These are phyloP conservation scores for Pteria penguin DNA, from an alignment of 2,888 invertebrate species.

Conservation along the genomic window DNA sequence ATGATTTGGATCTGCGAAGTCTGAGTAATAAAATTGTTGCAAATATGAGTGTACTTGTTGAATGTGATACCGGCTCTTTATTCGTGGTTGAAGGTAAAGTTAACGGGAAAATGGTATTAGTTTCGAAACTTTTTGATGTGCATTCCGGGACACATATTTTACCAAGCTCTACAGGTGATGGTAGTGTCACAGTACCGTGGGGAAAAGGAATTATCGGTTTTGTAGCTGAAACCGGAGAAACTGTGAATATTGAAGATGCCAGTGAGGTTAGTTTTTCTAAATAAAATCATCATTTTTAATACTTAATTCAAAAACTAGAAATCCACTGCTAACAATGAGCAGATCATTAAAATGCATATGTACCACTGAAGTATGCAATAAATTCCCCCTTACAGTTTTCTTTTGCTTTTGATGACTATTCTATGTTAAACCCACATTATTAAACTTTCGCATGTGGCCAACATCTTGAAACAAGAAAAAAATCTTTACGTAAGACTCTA, in stretches of 20 bases:
- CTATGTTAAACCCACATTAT: too few relatives aligned
- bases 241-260: slow-evolving; percentile 81
- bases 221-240: slow-evolving; percentile 82
- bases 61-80: slow-evolving; percentile 82
- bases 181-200: slow-evolving; percentile 82
- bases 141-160: slow-evolving; percentile 81
- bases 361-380: too few relatives aligned
- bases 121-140: slow-evolving; percentile 82
- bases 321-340: too few relatives aligned
- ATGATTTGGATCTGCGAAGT: slow-evolving; percentile 82
- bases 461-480: too few relatives aligned
- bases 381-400: too few relatives aligned
- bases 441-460: too few relatives aligned
- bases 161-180: slow-evolving; percentile 77
- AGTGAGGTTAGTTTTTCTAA: slow-evolving; percentile 79
- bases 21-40: slow-evolving; percentile 82
- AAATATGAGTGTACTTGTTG: slow-evolving; percentile 81
- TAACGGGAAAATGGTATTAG: slow-evolving; percentile 79
- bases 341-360: too few relatives aligned
- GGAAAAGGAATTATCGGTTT: slow-evolving; percentile 82
- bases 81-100: slow-evolving; percentile 81
- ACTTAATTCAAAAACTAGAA: too few relatives aligned
- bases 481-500: too few relatives aligned
- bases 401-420: too few relatives aligned
- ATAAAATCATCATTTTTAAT: too few relatives aligned